These are phyloP conservation scores for Campylomormyrus tamandua DNA, from an alignment of 2,113 vertebrate genomes.

Conservation along the genomic window DNA sequence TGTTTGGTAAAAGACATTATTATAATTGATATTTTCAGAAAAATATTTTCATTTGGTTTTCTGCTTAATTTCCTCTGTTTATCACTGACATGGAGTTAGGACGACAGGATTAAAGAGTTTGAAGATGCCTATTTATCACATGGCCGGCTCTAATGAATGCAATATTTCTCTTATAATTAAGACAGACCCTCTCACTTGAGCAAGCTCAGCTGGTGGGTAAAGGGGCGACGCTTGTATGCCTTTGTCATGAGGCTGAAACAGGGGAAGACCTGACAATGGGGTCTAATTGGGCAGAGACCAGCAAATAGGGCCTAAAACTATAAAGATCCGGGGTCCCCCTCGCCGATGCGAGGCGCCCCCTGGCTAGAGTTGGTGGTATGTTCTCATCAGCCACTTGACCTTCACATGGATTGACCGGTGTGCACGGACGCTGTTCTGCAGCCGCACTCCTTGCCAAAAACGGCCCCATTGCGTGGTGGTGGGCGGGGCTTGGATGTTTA, in stretches of 20 bases:
- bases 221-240: neutral
- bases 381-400: conserved; percentile 39
- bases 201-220: conserved; percentile 10
- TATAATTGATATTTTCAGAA: conserved; percentile 18
- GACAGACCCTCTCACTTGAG: conserved; percentile 22
- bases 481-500: conserved; percentile 28
- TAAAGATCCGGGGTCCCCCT: neutral
- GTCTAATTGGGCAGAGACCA: neutral
- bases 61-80: conserved; percentile 25
- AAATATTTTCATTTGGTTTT: conserved; percentile 20
- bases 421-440: neutral
- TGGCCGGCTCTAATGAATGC: conserved; percentile 21
- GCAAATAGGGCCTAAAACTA: neutral
- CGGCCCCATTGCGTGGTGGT: conserved; percentile 10
- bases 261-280: neutral
- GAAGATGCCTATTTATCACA: conserved; percentile 26
- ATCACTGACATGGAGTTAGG: conserved; percentile 22
- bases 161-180: conserved; percentile 28
- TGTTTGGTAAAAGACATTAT: conserved; percentile 7
- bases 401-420: conserved; percentile 35
- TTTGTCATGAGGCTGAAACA: neutral
- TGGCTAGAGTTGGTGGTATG: neutral
- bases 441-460: neutral
- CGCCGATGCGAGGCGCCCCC: neutral
- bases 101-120: conserved; percentile 22